phyloP scores from a whole-genome alignment of 2,888 invertebrate species.

The Drosophila multiciliata region DNA sequence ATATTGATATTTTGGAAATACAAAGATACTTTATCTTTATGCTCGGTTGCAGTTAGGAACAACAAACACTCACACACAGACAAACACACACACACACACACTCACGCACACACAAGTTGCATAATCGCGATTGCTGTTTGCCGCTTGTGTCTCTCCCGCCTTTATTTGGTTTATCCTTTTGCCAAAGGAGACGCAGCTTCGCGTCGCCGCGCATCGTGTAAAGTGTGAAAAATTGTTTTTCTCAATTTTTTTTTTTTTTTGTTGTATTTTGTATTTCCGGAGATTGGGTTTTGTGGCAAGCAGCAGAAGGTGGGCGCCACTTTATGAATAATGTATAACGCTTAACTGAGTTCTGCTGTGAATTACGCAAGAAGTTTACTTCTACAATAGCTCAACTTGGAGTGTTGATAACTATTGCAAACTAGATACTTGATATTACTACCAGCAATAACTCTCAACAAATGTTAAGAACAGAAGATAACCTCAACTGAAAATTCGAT shows the following conservation, averaged over 20 bases:
- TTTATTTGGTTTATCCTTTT: constrained; percentile 53
- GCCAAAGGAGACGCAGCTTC: constrained; percentile 13
- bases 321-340: constrained; percentile 73
- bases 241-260: constrained; percentile 19
- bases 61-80: constrained; percentile 20
- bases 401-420: constrained; percentile 11
- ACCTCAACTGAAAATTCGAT: background rate
- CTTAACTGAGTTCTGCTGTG: constrained; percentile 61
- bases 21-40: constrained; percentile 55
- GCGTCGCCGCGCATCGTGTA: constrained; percentile 61
- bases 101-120: constrained; percentile 38
- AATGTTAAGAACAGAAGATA: background rate
- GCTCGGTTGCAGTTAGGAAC: constrained; percentile 46
- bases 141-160: constrained; percentile 45
- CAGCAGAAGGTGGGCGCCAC: constrained; percentile 22
- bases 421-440: constrained; percentile 1
- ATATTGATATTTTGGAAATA: constrained; percentile 55
- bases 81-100: constrained; percentile 18
- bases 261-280: constrained; percentile 11
- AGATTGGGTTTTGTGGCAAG: constrained; percentile 44
- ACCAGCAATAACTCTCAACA: background rate
- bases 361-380: constrained; percentile 60
- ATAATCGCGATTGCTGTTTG: constrained; percentile 52
- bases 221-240: constrained; percentile 75
- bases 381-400: constrained; percentile 59